Evolutionary conservation across 2,888 invertebrate species (phyloP), one percentile per base, ranked within the genome.

Genomic region (Barypeithes pellucidus): DNA sequence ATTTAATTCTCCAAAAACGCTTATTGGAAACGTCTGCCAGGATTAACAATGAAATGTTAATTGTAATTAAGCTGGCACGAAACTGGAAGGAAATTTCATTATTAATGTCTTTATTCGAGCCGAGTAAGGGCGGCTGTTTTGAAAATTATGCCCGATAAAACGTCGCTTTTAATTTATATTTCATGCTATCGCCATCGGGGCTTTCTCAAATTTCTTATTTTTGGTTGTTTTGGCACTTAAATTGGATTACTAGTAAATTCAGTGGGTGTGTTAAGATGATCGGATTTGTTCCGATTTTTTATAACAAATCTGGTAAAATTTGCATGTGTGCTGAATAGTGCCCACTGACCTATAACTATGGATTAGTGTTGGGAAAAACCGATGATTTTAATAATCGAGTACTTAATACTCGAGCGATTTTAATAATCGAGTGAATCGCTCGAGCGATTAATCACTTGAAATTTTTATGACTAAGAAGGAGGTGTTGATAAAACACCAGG

Each of bases 21-120:
- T 41, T 54, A 52, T 67, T 54, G 67, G 50, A 67, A 67, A 67
- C 54, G 67, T 54, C 67, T 67, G 33, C 54, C 33, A 33, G 59
- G 67, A 54, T 67, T 67, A 67, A 67, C 57, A 52, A 52, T 50
- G 36, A 39, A 36, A 39, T 50, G 59, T 60, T 66, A 72, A 66
- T 72, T 66, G 72, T 72, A 72, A 72, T 72, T 72, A 72, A 57
- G 39, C 67, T 22, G 52, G 72, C 72, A 72, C 72, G 72, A 67
- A 72, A 60, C 60, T 67, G 72, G 72, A 72, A 72, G 78, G 74
- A 78, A 79, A 75, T 77, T 77, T 69, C 78, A 69, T 75, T 76
- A 76, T 77, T 78, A 76, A 77, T 75, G 77, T 78, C 79, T 79
- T 73, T 71, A 75, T 75, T 67, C 69, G 61, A 65, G 57, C 39